Evolutionary conservation across 1,140 invertebrate species (phyloP).

Genomic region (Brachionus manjavacas): DNA sequence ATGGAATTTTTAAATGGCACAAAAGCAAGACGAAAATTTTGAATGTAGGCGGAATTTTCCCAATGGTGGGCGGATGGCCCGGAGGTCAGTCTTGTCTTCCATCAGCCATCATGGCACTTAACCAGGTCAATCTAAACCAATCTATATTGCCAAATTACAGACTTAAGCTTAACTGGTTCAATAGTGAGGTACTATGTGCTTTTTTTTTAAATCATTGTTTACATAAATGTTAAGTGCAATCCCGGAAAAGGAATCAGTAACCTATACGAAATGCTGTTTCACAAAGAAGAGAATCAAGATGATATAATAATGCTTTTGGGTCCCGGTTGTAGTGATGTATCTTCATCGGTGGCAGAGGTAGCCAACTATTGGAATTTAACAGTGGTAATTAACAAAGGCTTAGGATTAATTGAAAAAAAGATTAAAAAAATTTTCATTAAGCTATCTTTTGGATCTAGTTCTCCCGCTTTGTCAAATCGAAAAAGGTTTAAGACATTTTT

Average conservation of each 20-base stretch:
- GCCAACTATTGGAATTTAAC: constrained; percentile 99
- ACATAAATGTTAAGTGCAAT: constrained; percentile 73
- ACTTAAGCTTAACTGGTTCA: constrained; percentile 85
- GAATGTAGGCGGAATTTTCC: constrained; percentile 95
- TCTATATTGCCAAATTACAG: constrained; percentile 86
- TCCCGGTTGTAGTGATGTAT: constrained; percentile 92
- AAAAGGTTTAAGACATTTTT: constrained; percentile 95
- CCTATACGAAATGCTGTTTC: constrained; percentile 96
- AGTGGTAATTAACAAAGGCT: constrained; percentile 67
- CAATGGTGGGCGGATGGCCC: constrained; percentile 85
- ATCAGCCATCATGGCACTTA: constrained; percentile 85
- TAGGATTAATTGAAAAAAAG: background rate
- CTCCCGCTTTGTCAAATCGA: constrained; percentile 92
- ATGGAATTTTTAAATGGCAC: constrained; percentile 41
- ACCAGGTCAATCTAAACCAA: constrained; percentile 83
- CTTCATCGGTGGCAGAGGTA: constrained; percentile 95
- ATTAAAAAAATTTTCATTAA: constrained; percentile 55
- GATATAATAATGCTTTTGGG: constrained; percentile 85
- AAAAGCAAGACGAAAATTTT: constrained; percentile 58
- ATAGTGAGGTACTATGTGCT: constrained; percentile 80
- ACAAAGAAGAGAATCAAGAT: constrained; percentile 59
- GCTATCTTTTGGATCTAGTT: constrained; percentile 95
- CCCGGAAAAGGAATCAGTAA: constrained; percentile 92
- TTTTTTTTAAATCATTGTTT: constrained; percentile 15
- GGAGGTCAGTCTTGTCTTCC: constrained; percentile 60